Evolutionary conservation across 2,113 vertebrate species (phyloP).

Genomic region (Syngnathus typhle): DNA sequence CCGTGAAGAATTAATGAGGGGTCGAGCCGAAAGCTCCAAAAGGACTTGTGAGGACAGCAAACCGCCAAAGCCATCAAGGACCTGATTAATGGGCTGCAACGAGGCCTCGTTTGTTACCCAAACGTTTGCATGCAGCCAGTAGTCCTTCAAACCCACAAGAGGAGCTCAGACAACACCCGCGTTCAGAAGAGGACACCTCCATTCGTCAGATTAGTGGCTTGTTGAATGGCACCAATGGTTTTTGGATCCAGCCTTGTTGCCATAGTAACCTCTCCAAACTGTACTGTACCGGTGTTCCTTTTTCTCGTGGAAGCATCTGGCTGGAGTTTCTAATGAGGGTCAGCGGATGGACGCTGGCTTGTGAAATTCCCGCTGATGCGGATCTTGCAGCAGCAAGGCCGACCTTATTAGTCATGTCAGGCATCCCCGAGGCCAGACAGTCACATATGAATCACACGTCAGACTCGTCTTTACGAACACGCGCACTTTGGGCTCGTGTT

Average conservation of each 20-base stretch:
- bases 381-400: background rate
- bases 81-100: slow-evolving; percentile 23
- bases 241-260: too few relatives aligned
- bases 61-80: slow-evolving; percentile 18
- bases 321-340: background rate
- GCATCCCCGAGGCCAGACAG: slow-evolving; percentile 15
- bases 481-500: background rate
- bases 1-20: slow-evolving; percentile 18
- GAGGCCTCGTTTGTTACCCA: slow-evolving; percentile 30
- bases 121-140: slow-evolving; percentile 9
- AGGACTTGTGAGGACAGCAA: slow-evolving; percentile 11
- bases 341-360: background rate
- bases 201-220: background rate
- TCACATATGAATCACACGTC: slow-evolving; percentile 7
- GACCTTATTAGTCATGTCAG: slow-evolving; percentile 10
- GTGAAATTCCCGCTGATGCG: background rate
- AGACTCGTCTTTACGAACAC: slow-evolving; percentile 17
- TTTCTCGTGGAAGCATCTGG: too few relatives aligned
- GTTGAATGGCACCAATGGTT: too few relatives aligned
- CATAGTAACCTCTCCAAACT: too few relatives aligned
- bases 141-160: background rate
- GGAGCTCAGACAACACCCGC: background rate
- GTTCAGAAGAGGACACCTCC: background rate
- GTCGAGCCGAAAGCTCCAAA: slow-evolving; percentile 10
- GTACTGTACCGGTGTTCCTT: too few relatives aligned